Base-by-base conservation (phyloP, 2,888 invertebrate species). In the Druceiella hillmani region DNA sequence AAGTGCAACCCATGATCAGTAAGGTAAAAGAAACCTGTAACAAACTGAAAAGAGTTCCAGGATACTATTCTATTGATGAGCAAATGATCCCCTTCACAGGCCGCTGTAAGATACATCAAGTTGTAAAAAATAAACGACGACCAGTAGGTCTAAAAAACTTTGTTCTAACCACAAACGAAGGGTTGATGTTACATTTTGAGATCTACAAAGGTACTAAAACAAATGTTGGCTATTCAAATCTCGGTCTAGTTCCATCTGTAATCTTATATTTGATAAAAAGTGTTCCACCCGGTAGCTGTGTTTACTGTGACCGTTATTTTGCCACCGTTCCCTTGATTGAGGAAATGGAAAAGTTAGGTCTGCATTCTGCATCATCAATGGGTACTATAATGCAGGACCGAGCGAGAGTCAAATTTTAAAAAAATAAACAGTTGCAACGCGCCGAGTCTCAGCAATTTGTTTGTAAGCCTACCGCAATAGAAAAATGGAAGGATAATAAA, bases 401-500 rank as follows among this genome's bases (percentile, higher is more conserved):
- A 14, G 17, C 22, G 2, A 30, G 3, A 2, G 7, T 41, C 16
- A 16, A 33, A 9, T 30, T 40, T 14, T 36, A 40, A 36, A 16
- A 22, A 4, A 32, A 40, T 26, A 3, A 3, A 7, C 22, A 16
- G 10, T 36, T 40, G 40, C 7, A 4, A 6, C 31, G 40, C 3
- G 40, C 36, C 10, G 40, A 40, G 20, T 13, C 22, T 5, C 36
- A 40, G 26, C 30, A 40, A 17, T 32, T 26, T 32, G 40, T 40
- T 3, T 33, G 44, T 9, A 26, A 43, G 10, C 17, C 36, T 13
- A 24, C 31, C 1, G 42, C 16, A n/a, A 9, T 50, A 3, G 44
- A 46, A 5, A 47, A 46, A 16, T 49, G 48, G 46, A 47, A 42
- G 24, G 44, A 47, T 32, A 47, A 45, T 20, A 49, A 47, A 33